Conservation (phyloP, 2,113 vertebrate genomes). For the Clarias gariepinus region DNA sequence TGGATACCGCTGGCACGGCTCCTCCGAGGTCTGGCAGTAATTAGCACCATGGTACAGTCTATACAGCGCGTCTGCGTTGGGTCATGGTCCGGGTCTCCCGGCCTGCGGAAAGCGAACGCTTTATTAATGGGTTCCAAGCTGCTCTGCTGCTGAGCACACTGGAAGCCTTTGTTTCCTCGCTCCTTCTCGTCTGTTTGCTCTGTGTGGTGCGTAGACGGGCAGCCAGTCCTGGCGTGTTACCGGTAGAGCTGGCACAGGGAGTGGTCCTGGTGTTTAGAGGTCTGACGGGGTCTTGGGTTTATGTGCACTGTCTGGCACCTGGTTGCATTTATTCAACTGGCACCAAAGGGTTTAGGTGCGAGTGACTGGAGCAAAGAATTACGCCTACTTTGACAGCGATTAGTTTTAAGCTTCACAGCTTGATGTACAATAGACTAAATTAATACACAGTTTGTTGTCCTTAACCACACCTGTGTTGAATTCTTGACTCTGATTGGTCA, state of each 20-base stretch:
- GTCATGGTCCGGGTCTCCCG: conserved; percentile 13
- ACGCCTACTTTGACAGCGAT: too few species aligned
- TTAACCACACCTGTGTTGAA: background rate
- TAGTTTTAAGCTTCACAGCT: background rate
- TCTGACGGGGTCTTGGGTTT: conserved; percentile 13
- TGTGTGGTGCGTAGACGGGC: background rate
- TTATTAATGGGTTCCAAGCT: conserved; percentile 45
- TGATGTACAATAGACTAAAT: background rate
- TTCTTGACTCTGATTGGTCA: background rate
- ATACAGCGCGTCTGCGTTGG: conserved; percentile 42
- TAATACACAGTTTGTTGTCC: background rate
- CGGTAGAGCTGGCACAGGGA: background rate
- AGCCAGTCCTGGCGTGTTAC: background rate
- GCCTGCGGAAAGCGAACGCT: conserved; percentile 15
- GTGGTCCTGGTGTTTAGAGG: conserved; percentile 9
- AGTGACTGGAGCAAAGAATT: background rate
- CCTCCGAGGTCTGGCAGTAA: conserved; percentile 48
- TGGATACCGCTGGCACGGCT: conserved; percentile 29
- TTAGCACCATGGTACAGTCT: conserved; percentile 45
- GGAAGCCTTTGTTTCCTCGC: conserved; percentile 33
- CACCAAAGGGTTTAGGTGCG: background rate
- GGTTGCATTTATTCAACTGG: background rate
- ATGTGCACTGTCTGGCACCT: conserved; percentile 9
- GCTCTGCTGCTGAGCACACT: conserved; percentile 32
- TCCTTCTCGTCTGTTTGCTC: conserved; percentile 3